phyloP scores from a whole-genome alignment of 2,888 invertebrate genomes.

The Acleris holmiana region DNA sequence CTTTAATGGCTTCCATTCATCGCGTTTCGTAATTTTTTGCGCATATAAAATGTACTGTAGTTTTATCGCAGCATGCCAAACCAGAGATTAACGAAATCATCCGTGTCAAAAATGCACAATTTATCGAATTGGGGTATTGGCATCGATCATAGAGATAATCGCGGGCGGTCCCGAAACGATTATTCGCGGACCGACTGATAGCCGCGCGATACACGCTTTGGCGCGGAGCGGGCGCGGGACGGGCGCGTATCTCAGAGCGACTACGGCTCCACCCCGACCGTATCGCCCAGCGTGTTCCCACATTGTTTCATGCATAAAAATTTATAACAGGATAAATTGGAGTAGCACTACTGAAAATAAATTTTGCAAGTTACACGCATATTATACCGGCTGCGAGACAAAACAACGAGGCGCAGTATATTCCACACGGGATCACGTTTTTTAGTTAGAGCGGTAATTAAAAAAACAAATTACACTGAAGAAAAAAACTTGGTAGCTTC shows the following conservation, averaged over 20 bases:
- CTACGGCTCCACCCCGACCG: conserved; percentile 34
- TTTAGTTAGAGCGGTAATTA: not conserved
- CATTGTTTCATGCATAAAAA: conserved; percentile 61
- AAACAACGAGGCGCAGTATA: conserved; percentile 43
- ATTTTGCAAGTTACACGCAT: conserved; percentile 50
- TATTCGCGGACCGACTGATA: conserved; percentile 60
- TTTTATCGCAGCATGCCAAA: conserved; percentile 19
- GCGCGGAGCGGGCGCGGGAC: conserved; percentile 44
- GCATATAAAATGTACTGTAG: not conserved
- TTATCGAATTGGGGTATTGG: conserved; percentile 57
- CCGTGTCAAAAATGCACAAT: conserved; percentile 45
- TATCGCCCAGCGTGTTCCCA: conserved; percentile 41
- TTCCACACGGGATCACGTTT: not conserved
- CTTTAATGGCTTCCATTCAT: conserved; percentile 4
- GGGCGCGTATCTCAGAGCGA: conserved; percentile 40
- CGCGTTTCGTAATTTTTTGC: not conserved
- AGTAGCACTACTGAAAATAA: conserved; percentile 53
- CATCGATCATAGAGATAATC: conserved; percentile 64
- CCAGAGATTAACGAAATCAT: conserved; percentile 36
- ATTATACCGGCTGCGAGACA: conserved; percentile 50
- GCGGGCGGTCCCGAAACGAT: conserved; percentile 59
- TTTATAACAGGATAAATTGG: conserved; percentile 62
- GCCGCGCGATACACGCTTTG: conserved; percentile 36
- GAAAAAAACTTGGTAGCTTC: too few relatives aligned
- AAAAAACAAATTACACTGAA: too few relatives aligned